phyloP scores from a whole-genome alignment of 2,888 invertebrate genomes.

The Sericinus montela region DNA sequence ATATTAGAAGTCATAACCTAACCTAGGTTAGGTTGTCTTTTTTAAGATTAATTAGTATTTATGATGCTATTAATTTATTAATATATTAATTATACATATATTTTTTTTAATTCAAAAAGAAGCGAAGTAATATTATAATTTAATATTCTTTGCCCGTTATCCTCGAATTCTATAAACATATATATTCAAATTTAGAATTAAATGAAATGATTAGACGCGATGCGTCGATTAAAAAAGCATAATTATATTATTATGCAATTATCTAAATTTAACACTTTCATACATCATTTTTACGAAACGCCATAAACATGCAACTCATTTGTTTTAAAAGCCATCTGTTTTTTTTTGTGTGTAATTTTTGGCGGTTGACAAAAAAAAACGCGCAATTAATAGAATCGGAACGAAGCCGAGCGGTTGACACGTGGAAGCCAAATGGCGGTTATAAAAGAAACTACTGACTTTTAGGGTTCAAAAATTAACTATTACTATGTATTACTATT shows the following conservation, averaged over 20 bases:
- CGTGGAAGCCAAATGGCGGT: slow-evolving; percentile 66
- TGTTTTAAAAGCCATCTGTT: slow-evolving; percentile 26
- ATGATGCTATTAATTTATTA: too few relatives aligned
- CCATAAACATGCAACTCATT: slow-evolving; percentile 23
- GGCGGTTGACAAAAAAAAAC: slow-evolving; percentile 50
- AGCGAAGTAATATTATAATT: too few relatives aligned
- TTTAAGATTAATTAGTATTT: too few relatives aligned
- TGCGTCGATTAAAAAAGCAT: slow-evolving; percentile 16
- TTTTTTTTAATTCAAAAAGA: too few relatives aligned
- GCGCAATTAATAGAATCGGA: slow-evolving; percentile 55
- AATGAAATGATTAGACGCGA: slow-evolving; percentile 43
- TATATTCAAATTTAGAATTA: too few relatives aligned
- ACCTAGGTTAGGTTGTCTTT: too few relatives aligned
- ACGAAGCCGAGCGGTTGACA: slow-evolving; percentile 49
- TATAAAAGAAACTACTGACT: slow-evolving; percentile 35
- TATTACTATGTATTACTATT: too few relatives aligned
- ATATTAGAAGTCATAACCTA: too few relatives aligned
- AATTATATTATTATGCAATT: slow-evolving; percentile 28
- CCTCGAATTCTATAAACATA: too few relatives aligned
- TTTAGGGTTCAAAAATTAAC: slow-evolving; percentile 38
- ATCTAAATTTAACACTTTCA: slow-evolving; percentile 50
- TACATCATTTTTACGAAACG: slow-evolving; percentile 37
- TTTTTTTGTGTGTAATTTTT: slow-evolving; percentile 34
- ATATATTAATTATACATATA: too few relatives aligned
- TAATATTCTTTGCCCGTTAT: too few relatives aligned